Evolutionary conservation across 2,797 vertebrate species (phyloP), one percentile per base, ranked within the genome.

Genomic region (Orientallactaga sibirica): DNA sequence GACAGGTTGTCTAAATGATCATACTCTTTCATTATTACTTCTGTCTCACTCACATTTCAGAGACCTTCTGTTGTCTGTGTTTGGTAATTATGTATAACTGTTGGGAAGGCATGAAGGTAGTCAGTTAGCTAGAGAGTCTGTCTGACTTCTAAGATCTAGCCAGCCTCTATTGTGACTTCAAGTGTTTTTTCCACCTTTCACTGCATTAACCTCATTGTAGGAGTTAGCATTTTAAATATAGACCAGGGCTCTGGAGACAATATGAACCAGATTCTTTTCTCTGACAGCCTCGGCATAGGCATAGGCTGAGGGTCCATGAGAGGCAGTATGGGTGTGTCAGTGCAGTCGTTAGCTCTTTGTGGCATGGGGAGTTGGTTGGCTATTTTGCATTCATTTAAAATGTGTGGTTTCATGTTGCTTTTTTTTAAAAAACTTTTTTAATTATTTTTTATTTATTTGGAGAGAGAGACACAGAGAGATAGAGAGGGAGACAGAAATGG

Each of bases 1-100:
- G 16, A 11, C 16, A 64, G 24, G 7, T 82, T 70, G 48, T 78
- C n/a, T 85, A 84, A 78, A 62, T 71, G 37, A 74, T 48, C 79
- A 11, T 37, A 62, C 58, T 86, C 71, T 86, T 77, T 75, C 87
- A 73, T n/a, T 86, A 27, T 87, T 74, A 66, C 22, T 52, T 82
- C 4, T 20, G 18, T 37, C n/a, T 92, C 22, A 37, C 37, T 62
- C 89, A 33, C 0, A 0, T 82, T 74, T 92, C 70, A 85, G 37
- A 88, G 37, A 73, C 9, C 24, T 33, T 67, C 58, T 58, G 55
- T 27, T 68, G 77, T 27, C 41, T 5, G 7, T 43, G 10, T 86
- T 75, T 33, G 16, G 11, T 66, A 90, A 78, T 58, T 90, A 18
- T 41, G 12, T 6, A 4, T 43, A 86, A 88, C 10, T 70, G 41